Base-by-base conservation (phyloP, 1,140 invertebrate species). In the Hesperophylax magnus region DNA sequence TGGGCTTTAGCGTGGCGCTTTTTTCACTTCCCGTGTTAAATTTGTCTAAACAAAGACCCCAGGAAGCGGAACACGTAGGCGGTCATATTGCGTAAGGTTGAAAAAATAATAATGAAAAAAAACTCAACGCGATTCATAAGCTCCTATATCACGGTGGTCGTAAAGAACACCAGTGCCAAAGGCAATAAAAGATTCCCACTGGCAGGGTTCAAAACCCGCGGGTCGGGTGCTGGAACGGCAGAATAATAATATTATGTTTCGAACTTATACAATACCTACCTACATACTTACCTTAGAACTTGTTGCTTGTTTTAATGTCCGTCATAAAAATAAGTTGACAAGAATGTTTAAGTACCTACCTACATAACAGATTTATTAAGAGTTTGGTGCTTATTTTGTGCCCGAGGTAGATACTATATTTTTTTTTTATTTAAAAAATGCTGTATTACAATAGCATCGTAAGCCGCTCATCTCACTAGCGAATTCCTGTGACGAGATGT, bases 91-190 rank as follows among this genome's bases (percentile, higher is more conserved):
- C 39, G 79, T 54, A 65, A 47, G 72, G 71, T 47, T 72, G 72
- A 82, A 82, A 79, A 79, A 79, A 78, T 82, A 79, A 82, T 82
- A 75, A 82, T 78, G 78, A 82, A 80, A 82, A 82, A 80, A 67
- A 71, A 71, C 80, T 72, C 71, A 82, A 78, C 81, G 81, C 81
- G 79, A 82, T 82, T 82, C 81, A 82, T 82, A 82, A 82, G 81
- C 81, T 82, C 81, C 77, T 82, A 79, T 82, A 79, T 82, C 81
- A 82, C 81, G 77, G 72, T 79, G 81, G 81, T 79, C 81, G 78
- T 82, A 82, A 82, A 82, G 81, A 78, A 82, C 81, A 82, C 81
- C 77, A 82, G 81, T 69, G 81, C 81, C 81, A 76, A 79, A 80
- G 78, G 78, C 81, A 82, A 82, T 82, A 82, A 82, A 82, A 82